Conservation (phyloP, 2,797 vertebrate species). For the Ambastaia sidthimunki region DNA sequence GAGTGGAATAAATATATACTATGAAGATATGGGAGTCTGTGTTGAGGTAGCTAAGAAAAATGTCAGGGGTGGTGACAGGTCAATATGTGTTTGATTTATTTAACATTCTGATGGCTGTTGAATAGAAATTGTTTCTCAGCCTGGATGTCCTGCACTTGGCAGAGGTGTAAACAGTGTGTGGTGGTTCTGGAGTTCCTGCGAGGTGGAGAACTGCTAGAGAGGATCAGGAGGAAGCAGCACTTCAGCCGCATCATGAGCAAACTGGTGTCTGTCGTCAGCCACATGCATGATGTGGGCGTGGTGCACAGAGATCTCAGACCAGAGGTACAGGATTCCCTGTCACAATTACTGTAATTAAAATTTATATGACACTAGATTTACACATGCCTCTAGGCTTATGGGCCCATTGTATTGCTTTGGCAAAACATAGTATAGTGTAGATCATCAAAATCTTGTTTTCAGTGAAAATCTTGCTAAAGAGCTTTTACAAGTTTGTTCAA, state of each 20-base stretch:
- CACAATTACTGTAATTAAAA: slow-evolving; percentile 7
- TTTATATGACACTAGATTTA: not conserved
- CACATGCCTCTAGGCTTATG: not conserved
- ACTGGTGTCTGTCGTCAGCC: slow-evolving; percentile 95
- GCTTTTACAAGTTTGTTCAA: not conserved
- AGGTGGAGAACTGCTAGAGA: slow-evolving; percentile 94
- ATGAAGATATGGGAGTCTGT: too few relatives aligned
- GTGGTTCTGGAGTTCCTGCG: slow-evolving; percentile 93
- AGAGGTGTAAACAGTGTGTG: too few relatives aligned
- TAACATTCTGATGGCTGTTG: too few relatives aligned
- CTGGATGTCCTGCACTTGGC: too few relatives aligned
- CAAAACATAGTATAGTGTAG: not conserved
- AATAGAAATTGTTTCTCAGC: too few relatives aligned
- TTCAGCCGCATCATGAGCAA: slow-evolving; percentile 97
- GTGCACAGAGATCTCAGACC: slow-evolving; percentile 97
- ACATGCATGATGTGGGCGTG: slow-evolving; percentile 98
- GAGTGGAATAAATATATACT: too few relatives aligned
- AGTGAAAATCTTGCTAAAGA: not conserved
- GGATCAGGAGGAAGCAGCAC: slow-evolving; percentile 92
- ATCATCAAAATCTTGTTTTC: not conserved
- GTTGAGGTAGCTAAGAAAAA: too few relatives aligned
- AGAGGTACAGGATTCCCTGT: slow-evolving; percentile 80
- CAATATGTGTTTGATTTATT: too few relatives aligned
- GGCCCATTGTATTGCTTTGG: slow-evolving; percentile 3
- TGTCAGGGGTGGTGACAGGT: too few relatives aligned